Conservation (phyloP, 2,888 invertebrate genomes). For the Pyrochroa serraticornis region DNA sequence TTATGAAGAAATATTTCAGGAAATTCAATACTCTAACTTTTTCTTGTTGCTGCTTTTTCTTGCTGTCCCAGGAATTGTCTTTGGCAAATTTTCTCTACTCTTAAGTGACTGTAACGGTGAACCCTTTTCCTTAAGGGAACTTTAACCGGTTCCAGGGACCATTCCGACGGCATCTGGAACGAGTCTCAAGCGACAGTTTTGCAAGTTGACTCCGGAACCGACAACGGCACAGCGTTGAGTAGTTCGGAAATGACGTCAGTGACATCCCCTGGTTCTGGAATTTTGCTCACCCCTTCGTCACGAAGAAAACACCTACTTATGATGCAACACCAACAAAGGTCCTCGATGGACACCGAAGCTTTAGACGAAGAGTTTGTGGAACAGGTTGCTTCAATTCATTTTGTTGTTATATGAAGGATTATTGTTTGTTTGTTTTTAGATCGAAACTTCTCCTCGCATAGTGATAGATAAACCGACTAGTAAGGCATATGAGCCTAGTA, state of each 20-base stretch:
- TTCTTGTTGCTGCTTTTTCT: too few relatives aligned
- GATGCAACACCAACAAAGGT: conserved; percentile 83
- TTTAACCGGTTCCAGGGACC: conserved; percentile 63
- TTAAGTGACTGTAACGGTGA: too few relatives aligned
- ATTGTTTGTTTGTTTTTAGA: conserved; percentile 13
- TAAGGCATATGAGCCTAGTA: conserved; percentile 26
- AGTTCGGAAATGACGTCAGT: conserved; percentile 58
- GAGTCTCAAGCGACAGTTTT: conserved; percentile 86
- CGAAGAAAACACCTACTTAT: conserved; percentile 77
- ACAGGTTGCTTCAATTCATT: too few relatives aligned
- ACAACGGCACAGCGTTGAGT: conserved; percentile 66
- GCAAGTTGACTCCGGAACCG: conserved; percentile 73
- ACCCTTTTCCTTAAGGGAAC: too few relatives aligned
- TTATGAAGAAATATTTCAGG: too few relatives aligned
- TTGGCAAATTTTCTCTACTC: background rate
- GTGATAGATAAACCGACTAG: conserved; percentile 32
- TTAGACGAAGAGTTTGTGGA: conserved; percentile 75
- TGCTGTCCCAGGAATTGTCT: background rate
- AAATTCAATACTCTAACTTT: too few relatives aligned
- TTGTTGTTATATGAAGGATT: background rate
- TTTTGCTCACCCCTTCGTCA: conserved; percentile 77
- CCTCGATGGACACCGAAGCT: conserved; percentile 84
- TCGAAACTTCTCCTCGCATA: conserved; percentile 31
- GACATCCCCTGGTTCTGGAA: conserved; percentile 64
- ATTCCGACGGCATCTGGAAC: conserved; percentile 88